Conservation (phyloP, 2,888 invertebrate genomes). For the Ypsolopha scabrella region DNA sequence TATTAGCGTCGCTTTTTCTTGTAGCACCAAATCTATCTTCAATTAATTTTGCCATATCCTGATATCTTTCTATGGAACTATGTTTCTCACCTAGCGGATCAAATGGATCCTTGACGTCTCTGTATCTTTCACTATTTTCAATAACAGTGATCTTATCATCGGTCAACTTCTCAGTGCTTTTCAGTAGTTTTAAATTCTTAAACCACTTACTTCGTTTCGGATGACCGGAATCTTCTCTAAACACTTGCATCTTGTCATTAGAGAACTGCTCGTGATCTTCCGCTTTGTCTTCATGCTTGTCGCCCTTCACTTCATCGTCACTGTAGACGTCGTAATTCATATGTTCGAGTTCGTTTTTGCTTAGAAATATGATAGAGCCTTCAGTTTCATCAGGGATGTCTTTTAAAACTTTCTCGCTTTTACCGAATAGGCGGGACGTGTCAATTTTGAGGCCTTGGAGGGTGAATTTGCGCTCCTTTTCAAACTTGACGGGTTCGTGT, state of each 20-base stretch:
- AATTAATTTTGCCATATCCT: slow-evolving; percentile 78
- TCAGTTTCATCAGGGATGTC: slow-evolving; percentile 72
- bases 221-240: slow-evolving; percentile 56
- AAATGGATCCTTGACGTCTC: slow-evolving; percentile 66
- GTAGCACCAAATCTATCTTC: slow-evolving; percentile 74
- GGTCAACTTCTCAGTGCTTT: slow-evolving; percentile 51
- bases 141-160: slow-evolving; percentile 57
- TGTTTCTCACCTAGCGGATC: slow-evolving; percentile 74
- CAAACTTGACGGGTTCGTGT: slow-evolving; percentile 60
- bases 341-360: slow-evolving; percentile 74
- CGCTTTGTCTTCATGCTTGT: slow-evolving; percentile 45
- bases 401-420: slow-evolving; percentile 62
- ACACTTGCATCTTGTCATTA: slow-evolving; percentile 62
- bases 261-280: slow-evolving; percentile 46
- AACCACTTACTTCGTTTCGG: slow-evolving; percentile 77
- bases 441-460: slow-evolving; percentile 63
- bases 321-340: slow-evolving; percentile 70
- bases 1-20: slow-evolving; percentile 48
- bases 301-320: slow-evolving; percentile 61
- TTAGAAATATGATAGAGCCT: slow-evolving; percentile 76
- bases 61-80: slow-evolving; percentile 77
- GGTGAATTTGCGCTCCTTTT: slow-evolving; percentile 64
- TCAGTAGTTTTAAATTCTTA: slow-evolving; percentile 68
- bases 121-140: slow-evolving; percentile 45
- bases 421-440: slow-evolving; percentile 58